These are phyloP conservation scores for Ochropacha duplaris DNA, from an alignment of 2,888 invertebrate species.

Conservation along the genomic window DNA sequence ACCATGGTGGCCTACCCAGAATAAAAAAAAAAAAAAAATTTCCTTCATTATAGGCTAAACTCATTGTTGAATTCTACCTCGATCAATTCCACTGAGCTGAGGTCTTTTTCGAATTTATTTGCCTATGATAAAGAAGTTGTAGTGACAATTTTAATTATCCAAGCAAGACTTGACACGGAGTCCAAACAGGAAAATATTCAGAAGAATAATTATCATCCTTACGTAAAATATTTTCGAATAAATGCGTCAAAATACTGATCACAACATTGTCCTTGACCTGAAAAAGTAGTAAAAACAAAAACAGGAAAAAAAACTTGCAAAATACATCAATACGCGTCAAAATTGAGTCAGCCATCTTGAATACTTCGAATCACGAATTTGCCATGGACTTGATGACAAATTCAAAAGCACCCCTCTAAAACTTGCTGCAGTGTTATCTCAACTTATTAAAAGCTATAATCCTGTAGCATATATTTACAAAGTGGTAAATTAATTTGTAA, in stretches of 20 bases:
- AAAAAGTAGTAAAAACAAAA: conserved; percentile 1
- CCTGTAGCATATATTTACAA: background rate
- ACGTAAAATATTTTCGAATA: background rate
- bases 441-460: background rate
- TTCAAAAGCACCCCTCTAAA: background rate
- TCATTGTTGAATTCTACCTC: too few relatives aligned
- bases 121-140: too few relatives aligned
- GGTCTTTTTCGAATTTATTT: too few relatives aligned
- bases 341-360: conserved; percentile 29
- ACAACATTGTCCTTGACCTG: conserved; percentile 21
- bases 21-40: too few relatives aligned
- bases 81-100: too few relatives aligned
- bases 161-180: background rate
- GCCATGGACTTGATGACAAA: background rate
- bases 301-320: conserved; percentile 27
- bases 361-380: conserved; percentile 17
- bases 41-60: too few relatives aligned
- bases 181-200: background rate
- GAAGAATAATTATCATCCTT: background rate
- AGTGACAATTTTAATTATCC: background rate
- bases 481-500: background rate
- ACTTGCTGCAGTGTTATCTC: background rate
- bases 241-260: too few relatives aligned
- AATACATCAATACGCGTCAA: conserved; percentile 15
- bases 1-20: too few relatives aligned